Evolutionary conservation across 2,888 invertebrate genomes (phyloP), one percentile per base, ranked within the genome.

Genomic region (Neuroscelio doddi): DNA sequence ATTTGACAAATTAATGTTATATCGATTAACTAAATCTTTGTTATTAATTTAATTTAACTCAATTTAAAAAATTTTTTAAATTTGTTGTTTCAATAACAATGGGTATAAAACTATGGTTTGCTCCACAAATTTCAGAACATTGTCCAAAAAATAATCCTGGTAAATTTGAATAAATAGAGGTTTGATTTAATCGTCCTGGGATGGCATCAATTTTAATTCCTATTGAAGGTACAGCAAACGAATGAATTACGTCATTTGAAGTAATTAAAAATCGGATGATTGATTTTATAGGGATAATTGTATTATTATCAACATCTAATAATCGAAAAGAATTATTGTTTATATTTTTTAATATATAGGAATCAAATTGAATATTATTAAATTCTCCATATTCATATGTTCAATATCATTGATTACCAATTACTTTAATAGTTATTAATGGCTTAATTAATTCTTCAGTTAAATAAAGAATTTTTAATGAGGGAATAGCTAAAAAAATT

Each of bases 71-170:
- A 27, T 49, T 52, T 77, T 86, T 86, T 74, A 86, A 81, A 63
- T 85, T 83, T 49, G 88, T 86, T 77, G 86, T 87, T 89, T 91
- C 90, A 76, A 90, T 83, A 59, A 88, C 87, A 88, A 92, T 92
- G 26, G 92, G 92, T 86, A 93, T 93, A 88, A 93, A 93, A 59
- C 91, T 91, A 83, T 93, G 92, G 81, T 93, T 92, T 50, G 90
- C 88, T 0, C 92, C 92, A 86, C 92, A 93, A 86, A 93, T 92
- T 89, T 93, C 92, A 73, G 92, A 93, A 81, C 92, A 93, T 89
- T 93, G 92, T 0, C 92, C 92, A 85, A 85, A 92, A 84, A 87
- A 90, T 80, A 92, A 74, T 36, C 92, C 91, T 0, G 90, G 2
- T 17, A 15, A 17, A 5, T 7, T 5, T 7, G 38, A 10, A n/a